phyloP scores from a whole-genome alignment of 2,797 vertebrate genomes.

The Rhinogobio ventralis region DNA sequence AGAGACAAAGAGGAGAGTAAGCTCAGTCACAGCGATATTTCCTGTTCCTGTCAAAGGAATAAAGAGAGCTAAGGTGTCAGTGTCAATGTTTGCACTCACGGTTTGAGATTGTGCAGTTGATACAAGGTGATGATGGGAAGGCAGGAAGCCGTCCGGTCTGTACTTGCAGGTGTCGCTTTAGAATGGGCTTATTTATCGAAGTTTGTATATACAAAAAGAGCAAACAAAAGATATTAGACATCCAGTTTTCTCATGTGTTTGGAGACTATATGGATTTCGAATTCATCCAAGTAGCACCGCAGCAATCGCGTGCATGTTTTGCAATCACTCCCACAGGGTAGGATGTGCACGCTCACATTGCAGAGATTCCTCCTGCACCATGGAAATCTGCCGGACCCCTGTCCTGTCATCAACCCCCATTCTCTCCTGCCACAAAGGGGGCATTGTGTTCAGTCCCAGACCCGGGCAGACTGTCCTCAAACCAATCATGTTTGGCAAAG shows the following conservation, averaged over 20 bases:
- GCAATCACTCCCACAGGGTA: constrained; percentile 30
- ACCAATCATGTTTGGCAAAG: constrained; percentile 67
- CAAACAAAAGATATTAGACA: neutral
- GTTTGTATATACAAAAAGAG: constrained; percentile 6
- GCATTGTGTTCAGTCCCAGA: constrained; percentile 59
- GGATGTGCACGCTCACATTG: constrained; percentile 50
- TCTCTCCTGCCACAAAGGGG: constrained; percentile 61
- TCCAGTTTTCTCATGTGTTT: neutral
- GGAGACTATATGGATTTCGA: neutral
- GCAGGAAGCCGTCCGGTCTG: constrained; percentile 48
- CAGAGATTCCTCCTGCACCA: constrained; percentile 60
- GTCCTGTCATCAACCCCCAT: constrained; percentile 52
- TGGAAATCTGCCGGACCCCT: constrained; percentile 57
- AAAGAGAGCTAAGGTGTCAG: constrained; percentile 52
- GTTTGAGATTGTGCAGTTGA: constrained; percentile 46
- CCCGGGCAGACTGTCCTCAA: constrained; percentile 63
- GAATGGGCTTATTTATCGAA: neutral
- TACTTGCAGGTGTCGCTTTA: constrained; percentile 36
- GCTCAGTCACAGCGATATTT: constrained; percentile 51
- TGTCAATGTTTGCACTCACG: constrained; percentile 46
- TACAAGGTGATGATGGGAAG: constrained; percentile 52
- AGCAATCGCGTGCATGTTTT: constrained; percentile 12
- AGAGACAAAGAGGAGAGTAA: constrained; percentile 53
- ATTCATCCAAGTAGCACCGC: neutral
- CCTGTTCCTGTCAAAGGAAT: constrained; percentile 58